These are phyloP conservation scores for Protonemura montana DNA, from an alignment of 2,888 invertebrate genomes.

Conservation along the genomic window DNA sequence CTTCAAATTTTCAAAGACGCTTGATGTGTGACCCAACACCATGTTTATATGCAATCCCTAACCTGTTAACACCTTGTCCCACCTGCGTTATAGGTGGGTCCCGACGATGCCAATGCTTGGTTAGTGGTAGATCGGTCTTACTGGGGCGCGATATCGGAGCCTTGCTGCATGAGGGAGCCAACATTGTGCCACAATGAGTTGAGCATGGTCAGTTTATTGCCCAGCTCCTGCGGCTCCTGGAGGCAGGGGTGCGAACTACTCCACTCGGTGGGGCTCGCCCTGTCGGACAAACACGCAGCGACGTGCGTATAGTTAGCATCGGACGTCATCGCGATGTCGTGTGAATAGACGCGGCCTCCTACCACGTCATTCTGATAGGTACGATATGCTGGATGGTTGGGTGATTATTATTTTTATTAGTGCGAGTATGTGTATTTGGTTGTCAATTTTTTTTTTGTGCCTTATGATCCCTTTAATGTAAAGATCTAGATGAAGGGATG, in stretches of 20 bases:
- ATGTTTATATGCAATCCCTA: no score
- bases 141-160: constrained; percentile 64
- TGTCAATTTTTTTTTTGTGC: no score
- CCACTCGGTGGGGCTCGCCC: constrained; percentile 66
- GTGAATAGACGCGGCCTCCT: no score
- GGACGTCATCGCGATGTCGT: neutral
- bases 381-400: no score
- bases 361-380: no score
- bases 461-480: no score
- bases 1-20: no score
- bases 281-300: constrained; percentile 51
- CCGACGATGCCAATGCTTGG: neutral
- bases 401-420: no score
- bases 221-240: constrained; percentile 63
- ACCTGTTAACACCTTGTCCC: no score
- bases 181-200: constrained; percentile 69
- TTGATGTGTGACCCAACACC: no score
- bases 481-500: no score
- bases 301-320: neutral
- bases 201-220: constrained; percentile 64
- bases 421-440: no score
- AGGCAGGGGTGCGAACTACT: constrained; percentile 63
- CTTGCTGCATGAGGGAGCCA: constrained; percentile 65
- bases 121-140: constrained; percentile 52
- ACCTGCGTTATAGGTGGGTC: neutral